Conservation (phyloP, 53 echinoderm and acorn worm genomes). For the Holothuria scabra region DNA sequence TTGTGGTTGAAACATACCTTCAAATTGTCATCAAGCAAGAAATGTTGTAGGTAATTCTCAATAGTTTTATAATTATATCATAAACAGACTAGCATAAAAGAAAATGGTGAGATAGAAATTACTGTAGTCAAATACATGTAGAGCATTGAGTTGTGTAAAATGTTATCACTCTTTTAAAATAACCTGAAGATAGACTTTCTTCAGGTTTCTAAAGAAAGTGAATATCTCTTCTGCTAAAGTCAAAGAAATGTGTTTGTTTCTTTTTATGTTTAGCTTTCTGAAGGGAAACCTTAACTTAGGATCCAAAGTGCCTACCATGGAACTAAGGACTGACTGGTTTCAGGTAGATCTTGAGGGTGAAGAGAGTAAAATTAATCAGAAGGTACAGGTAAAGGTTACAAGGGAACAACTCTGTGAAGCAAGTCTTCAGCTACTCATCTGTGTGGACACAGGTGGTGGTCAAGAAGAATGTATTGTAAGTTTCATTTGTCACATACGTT, state of each 20-base stretch:
- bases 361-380: constrained; percentile 59
- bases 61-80: no score
- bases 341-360: constrained; percentile 57
- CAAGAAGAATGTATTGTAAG: constrained; percentile 90
- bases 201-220: no score
- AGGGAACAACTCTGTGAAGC: constrained; percentile 73
- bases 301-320: constrained; percentile 71
- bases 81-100: no score
- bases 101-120: no score
- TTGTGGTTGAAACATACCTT: no score
- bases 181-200: no score
- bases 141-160: no score
- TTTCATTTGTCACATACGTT: not conserved
- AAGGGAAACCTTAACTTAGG: constrained; percentile 85
- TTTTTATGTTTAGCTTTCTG: constrained; percentile 67
- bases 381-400: constrained; percentile 68
- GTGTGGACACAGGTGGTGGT: constrained; percentile 53
- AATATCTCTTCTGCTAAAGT: no score
- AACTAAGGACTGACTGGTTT: constrained; percentile 79
- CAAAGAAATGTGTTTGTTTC: constrained; percentile 1
- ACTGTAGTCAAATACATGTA: no score
- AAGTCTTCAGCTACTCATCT: constrained; percentile 80
- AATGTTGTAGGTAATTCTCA: no score
- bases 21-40: no score
- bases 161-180: no score